These are phyloP conservation scores for Physella acuta DNA, from an alignment of 1,140 invertebrate genomes.

Conservation along the genomic window DNA sequence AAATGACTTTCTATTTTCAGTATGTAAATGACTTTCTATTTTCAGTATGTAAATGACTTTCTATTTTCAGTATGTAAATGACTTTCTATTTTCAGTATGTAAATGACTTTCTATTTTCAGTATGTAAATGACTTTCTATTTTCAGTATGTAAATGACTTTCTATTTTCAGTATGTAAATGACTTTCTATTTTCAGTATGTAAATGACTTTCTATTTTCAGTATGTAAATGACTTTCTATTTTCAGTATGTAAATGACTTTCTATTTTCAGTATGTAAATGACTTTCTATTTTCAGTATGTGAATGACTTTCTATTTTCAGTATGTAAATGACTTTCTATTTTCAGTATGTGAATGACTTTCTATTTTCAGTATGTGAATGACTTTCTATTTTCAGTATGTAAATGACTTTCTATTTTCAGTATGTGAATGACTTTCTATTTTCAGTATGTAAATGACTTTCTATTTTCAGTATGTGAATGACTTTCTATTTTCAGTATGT, in stretches of 20 bases:
- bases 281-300: no score
- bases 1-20: constrained; percentile 79
- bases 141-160: constrained; percentile 91
- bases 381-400: constrained; percentile 73
- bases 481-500: not conserved
- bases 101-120: constrained; percentile 79
- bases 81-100: constrained; percentile 80
- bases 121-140: constrained; percentile 87
- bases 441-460: constrained; percentile 91
- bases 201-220: constrained; percentile 79
- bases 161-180: constrained; percentile 81
- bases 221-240: constrained; percentile 87
- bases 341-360: constrained; percentile 91
- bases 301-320: constrained; percentile 62
- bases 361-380: no score
- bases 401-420: constrained; percentile 94
- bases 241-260: constrained; percentile 91
- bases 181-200: constrained; percentile 80
- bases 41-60: constrained; percentile 91
- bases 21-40: constrained; percentile 87
- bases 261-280: constrained; percentile 81
- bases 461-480: no score
- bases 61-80: constrained; percentile 81
- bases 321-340: constrained; percentile 87
- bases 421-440: no score